phyloP scores from a whole-genome alignment of 2,113 vertebrate genomes.

The Hypanus sabinus region DNA sequence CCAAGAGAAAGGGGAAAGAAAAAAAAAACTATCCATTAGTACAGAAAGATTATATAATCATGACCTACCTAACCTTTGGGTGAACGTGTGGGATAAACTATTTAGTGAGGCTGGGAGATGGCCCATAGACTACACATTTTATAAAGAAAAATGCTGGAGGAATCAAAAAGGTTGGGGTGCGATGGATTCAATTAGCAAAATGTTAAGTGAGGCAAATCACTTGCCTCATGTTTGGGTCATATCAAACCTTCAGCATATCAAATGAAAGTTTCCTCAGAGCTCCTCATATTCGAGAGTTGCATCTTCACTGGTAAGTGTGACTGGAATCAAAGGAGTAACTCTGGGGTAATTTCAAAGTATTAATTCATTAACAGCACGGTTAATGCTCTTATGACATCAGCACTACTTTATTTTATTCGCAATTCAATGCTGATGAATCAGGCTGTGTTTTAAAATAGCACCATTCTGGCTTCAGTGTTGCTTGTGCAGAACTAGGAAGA shows the following conservation, averaged over 20 bases:
- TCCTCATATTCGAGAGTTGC: not conserved
- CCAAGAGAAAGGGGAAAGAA: constrained; percentile 45
- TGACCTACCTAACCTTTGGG: constrained; percentile 42
- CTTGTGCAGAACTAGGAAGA: not conserved
- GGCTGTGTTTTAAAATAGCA: not conserved
- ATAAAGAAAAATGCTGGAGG: not conserved
- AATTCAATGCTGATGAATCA: not conserved
- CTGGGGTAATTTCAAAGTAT: not conserved
- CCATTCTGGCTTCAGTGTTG: not conserved
- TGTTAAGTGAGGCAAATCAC: not conserved
- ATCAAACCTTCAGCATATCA: not conserved
- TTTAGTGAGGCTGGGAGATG: not conserved
- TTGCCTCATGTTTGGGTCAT: not conserved
- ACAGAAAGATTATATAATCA: constrained; percentile 42
- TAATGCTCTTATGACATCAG: not conserved
- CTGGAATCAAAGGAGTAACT: not conserved
- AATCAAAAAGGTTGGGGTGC: not conserved
- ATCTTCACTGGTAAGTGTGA: not conserved
- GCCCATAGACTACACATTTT: not conserved
- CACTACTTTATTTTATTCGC: not conserved
- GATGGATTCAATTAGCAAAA: not conserved
- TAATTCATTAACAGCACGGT: not conserved
- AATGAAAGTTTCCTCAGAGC: not conserved
- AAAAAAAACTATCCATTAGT: constrained; percentile 52
- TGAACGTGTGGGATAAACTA: constrained; percentile 40